A percentile compares a stretch with the other conserved stretches of the same genome.
These are phyloP conservation scores for Ceraclea dissimilis DNA, from an alignment of 2,888 invertebrate species.

Conservation along the genomic window DNA sequence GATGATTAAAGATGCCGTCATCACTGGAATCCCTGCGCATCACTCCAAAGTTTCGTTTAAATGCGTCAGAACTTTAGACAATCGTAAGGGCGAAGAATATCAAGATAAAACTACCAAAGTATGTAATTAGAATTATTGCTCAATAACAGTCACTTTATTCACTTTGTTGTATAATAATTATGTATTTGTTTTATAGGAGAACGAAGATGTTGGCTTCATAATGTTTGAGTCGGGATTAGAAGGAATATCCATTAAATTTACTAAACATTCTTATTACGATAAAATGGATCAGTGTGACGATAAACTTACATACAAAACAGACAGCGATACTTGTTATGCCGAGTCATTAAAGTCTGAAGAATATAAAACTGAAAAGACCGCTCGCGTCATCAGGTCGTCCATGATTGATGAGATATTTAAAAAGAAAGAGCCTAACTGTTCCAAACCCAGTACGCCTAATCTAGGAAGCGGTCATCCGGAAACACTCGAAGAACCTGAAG, in stretches of 20 bases:
- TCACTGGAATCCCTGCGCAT: constrained; percentile 91
- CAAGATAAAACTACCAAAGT: constrained; percentile 26
- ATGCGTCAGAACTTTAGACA: constrained; percentile 60
- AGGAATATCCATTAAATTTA: constrained; percentile 72
- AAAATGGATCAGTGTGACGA: constrained; percentile 59
- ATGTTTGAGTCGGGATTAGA: constrained; percentile 97
- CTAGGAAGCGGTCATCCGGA: constrained; percentile 38
- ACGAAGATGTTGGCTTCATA: constrained; percentile 77
- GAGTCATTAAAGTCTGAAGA: constrained; percentile 47
- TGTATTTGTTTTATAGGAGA: constrained; percentile 22
- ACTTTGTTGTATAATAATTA: too few species aligned
- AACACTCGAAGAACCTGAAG: constrained; percentile 30
- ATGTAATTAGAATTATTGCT: constrained; percentile 14
- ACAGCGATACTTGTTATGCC: constrained; percentile 39
- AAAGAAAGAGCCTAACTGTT: constrained; percentile 49
- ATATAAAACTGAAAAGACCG: constrained; percentile 35
- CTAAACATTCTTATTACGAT: constrained; percentile 68
- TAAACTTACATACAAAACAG: constrained; percentile 37
- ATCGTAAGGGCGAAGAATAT: constrained; percentile 45
- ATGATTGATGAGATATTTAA: constrained; percentile 45
- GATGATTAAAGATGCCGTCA: constrained; percentile 69
- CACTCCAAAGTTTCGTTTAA: constrained; percentile 87
- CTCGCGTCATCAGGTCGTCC: constrained; percentile 32
- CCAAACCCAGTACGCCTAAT: constrained; percentile 53
- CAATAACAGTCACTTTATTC: too few species aligned